Conservation (phyloP, 2,113 vertebrate species). For the Erythrocebus patas region DNA sequence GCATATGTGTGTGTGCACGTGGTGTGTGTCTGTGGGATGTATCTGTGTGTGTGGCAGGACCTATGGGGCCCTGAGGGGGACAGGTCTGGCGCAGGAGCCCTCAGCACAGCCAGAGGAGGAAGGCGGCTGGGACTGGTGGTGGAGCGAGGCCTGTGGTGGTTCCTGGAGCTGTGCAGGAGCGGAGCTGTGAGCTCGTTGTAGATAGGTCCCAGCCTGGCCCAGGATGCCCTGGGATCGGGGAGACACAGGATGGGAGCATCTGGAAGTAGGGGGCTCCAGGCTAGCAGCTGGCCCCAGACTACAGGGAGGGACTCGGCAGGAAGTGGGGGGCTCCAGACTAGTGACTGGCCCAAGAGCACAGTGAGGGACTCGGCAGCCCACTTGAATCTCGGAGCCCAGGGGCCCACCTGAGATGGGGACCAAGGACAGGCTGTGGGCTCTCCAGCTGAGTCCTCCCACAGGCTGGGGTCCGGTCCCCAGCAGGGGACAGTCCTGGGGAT, state of each 20-base stretch:
- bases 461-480: neutral
- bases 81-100: neutral
- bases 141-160: neutral
- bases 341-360: neutral
- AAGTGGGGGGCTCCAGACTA: too few relatives aligned
- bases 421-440: rapidly evolving
- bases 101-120: neutral
- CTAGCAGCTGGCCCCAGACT: too few relatives aligned
- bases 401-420: neutral
- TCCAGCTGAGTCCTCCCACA: neutral
- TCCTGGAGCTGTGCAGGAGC: neutral
- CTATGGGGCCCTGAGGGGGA: neutral
- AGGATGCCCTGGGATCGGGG: neutral
- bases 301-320: rapidly evolving
- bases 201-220: neutral
- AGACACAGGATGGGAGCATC: rapidly evolving
- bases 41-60: neutral
- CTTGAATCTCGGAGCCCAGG: neutral
- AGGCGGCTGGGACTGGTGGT: rapidly evolving
- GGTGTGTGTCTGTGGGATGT: neutral
- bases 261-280: neutral
- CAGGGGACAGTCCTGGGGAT: neutral
- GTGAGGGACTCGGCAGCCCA: neutral
- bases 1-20: neutral
- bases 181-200: rapidly evolving